Base-by-base conservation (phyloP, 2,113 vertebrate genomes). In the Phrynosoma platyrhinos region DNA sequence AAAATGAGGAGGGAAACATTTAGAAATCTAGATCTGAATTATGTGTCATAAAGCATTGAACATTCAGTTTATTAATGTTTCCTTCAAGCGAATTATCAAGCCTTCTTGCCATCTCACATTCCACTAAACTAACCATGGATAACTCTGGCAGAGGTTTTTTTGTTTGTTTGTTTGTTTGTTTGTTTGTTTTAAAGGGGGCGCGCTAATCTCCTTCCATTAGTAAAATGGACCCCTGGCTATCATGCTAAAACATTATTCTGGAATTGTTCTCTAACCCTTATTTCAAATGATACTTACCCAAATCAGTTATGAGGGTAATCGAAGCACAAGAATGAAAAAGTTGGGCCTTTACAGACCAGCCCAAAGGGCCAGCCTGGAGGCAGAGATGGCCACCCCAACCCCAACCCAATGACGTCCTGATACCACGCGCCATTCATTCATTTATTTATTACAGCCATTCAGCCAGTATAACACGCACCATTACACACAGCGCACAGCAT, bases 191-290 rank as follows among this genome's bases (percentile, higher is more conserved):
- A n/a, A n/a, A n/a, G n/a, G 18, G 58, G 18, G 58, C 16, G 58
- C 36, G 2, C 58, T 18, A 62, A 16, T 62, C 27, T 80, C 53
- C 27, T 55, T 79, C 36, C 5, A 62, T 68, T 69, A 40, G 42
- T 83, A 2, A 83, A 1, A 4, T 20, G 23, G 27, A 0, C 83
- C 91, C 87, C 90, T 89, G 36, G 87, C 91, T 5, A 23, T 82
- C 66, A 0, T 25, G 88, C 88, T n/a, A 84, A 85, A 92, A 30
- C 4, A 18, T 0, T 78, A 83, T 18, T 62, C 30, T 72, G 42
- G 42, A 4, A 89, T 79, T 79, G 71, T 86, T 82, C 8, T 92
- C 84, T 47, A 1, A 32, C 32, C 74, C n/a, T 30, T 8, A 40
- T 23, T 40, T 23, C 20, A 42, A 36, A 77, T 77, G 21, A 25